These are phyloP conservation scores for Tetragonula clypearis DNA, from an alignment of 1,140 invertebrate genomes.

Conservation along the genomic window DNA sequence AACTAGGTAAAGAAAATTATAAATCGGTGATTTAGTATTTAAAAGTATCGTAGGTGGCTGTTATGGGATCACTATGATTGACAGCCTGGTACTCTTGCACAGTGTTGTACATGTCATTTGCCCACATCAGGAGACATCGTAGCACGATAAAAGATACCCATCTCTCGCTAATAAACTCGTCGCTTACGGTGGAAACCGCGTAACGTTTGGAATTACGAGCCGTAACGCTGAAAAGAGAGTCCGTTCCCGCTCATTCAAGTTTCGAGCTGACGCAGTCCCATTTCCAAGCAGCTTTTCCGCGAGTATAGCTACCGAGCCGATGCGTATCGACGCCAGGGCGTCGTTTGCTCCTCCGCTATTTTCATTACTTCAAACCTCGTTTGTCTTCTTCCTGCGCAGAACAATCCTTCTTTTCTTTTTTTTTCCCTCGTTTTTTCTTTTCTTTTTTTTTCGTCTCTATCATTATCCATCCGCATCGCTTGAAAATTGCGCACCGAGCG, in stretches of 20 bases:
- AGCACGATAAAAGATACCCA: not conserved
- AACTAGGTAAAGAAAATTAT: not conserved
- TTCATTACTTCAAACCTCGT: not conserved
- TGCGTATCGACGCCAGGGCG: not conserved
- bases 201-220: not conserved
- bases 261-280: not conserved
- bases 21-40: not conserved
- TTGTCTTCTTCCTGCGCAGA: not conserved
- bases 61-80: not conserved
- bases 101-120: not conserved
- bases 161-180: not conserved
- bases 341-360: not conserved
- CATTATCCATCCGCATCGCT: not conserved
- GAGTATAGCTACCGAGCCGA: not conserved
- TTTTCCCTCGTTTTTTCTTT: too few relatives aligned
- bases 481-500: not conserved
- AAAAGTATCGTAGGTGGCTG: too few relatives aligned
- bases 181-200: not conserved
- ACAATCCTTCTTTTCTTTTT: not conserved
- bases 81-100: not conserved
- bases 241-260: not conserved
- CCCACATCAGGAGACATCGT: not conserved
- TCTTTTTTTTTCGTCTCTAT: too few relatives aligned
- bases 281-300: constrained; percentile 1
- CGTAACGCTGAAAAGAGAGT: not conserved